A percentile compares a stretch with the other conserved stretches of the same genome.
phyloP scores from a whole-genome alignment of 2,797 vertebrate species.

The Ciconia nigra region DNA sequence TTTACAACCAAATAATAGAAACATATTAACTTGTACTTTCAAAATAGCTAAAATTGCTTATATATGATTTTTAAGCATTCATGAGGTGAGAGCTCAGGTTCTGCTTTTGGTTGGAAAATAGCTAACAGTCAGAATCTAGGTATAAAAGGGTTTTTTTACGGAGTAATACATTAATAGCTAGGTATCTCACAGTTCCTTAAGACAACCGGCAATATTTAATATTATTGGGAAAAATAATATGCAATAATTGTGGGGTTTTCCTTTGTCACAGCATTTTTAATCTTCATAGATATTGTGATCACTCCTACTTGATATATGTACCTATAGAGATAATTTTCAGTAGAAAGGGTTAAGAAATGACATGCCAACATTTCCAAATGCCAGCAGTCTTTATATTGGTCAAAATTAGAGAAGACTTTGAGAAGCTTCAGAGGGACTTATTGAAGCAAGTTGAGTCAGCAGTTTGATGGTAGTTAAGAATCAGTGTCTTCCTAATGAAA shows the following conservation, averaged over 20 bases:
- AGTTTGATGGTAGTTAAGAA: slow-evolving; percentile 46
- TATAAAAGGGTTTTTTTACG: not conserved
- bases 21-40: not conserved
- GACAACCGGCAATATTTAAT: not conserved
- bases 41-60: not conserved
- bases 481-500: slow-evolving; percentile 49
- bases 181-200: not conserved
- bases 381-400: not conserved
- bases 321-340: not conserved
- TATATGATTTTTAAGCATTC: not conserved
- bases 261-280: not conserved
- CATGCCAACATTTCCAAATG: not conserved
- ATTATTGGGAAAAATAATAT: not conserved
- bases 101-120: not conserved
- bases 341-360: slow-evolving; percentile 6
- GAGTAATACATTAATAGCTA: not conserved
- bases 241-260: not conserved
- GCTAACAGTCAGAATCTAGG: not conserved
- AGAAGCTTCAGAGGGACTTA: slow-evolving; percentile 39
- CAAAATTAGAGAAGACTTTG: slow-evolving; percentile 55
- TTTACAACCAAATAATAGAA: not conserved
- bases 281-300: not conserved
- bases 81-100: not conserved
- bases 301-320: not conserved
- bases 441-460: slow-evolving; percentile 25